phyloP scores from a whole-genome alignment of 2,113 vertebrate species.

The Hydrochoerus hydrochaeris region DNA sequence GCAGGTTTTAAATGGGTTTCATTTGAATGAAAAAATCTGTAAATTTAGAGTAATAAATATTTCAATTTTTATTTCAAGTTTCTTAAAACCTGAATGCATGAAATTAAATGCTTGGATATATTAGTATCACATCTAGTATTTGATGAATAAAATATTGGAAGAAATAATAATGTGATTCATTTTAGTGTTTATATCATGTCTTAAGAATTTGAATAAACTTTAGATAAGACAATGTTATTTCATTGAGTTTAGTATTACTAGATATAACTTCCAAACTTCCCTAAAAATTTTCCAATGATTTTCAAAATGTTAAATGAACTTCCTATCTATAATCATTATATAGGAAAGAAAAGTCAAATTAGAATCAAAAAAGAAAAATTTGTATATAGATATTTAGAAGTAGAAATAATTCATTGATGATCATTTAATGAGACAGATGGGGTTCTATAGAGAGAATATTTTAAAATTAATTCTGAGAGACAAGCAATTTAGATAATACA shows the following conservation, averaged over 20 bases:
- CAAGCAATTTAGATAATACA: not conserved
- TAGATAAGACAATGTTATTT: not conserved
- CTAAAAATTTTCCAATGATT: not conserved
- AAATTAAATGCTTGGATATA: not conserved
- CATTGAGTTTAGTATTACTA: not conserved
- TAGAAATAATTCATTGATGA: not conserved
- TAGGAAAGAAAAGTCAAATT: not conserved
- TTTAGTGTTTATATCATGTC: not conserved
- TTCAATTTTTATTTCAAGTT: not conserved
- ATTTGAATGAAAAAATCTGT: not conserved
- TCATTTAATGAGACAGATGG: not conserved
- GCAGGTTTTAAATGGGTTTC: not conserved
- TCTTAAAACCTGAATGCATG: not conserved
- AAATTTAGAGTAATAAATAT: not conserved
- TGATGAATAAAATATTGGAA: not conserved
- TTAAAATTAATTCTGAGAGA: not conserved
- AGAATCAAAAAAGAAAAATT: not conserved
- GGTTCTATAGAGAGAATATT: not conserved
- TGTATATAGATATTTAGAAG: not conserved
- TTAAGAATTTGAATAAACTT: not conserved
- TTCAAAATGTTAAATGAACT: not conserved
- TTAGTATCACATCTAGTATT: not conserved
- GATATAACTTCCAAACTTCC: not conserved
- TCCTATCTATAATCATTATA: not conserved
- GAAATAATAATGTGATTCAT: not conserved